phyloP scores from a whole-genome alignment of 1,140 invertebrate species.

The Antheraea mylitta region DNA sequence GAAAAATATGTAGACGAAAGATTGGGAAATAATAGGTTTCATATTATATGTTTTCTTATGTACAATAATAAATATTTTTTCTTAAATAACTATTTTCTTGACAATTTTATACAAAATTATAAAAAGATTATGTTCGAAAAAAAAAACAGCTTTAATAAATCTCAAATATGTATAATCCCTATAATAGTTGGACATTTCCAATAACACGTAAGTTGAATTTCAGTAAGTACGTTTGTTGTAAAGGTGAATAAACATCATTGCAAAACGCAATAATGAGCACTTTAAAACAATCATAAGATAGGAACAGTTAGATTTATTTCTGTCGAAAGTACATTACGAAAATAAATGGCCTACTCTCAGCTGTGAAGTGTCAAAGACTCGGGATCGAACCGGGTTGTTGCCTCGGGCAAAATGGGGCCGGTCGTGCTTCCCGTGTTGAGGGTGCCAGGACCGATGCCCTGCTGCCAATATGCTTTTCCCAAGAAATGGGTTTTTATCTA shows the following conservation, averaged over 20 bases:
- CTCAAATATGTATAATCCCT: no score
- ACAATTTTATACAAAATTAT: no score
- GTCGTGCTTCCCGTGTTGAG: slow-evolving; percentile 40
- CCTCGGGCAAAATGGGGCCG: slow-evolving; percentile 61
- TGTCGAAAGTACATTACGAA: slow-evolving; percentile 61
- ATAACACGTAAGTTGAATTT: neutral
- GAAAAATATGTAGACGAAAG: no score
- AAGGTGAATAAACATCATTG: neutral
- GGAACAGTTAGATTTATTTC: slow-evolving; percentile 63
- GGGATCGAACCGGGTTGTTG: slow-evolving; percentile 59
- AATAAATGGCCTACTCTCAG: slow-evolving; percentile 71
- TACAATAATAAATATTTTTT: no score
- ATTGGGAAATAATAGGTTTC: no score
- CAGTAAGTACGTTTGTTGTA: neutral
- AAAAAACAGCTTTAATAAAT: no score
- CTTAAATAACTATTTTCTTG: no score
- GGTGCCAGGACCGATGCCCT: slow-evolving; percentile 11
- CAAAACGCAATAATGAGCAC: neutral
- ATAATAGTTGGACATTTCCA: neutral
- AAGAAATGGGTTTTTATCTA: no score
- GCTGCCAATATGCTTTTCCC: no score
- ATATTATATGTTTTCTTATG: no score
- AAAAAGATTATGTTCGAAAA: no score
- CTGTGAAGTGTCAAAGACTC: slow-evolving; percentile 67
- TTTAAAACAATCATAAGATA: slow-evolving; percentile 47